These are phyloP conservation scores for Esox masquinongy DNA, from an alignment of 2,797 vertebrate genomes.

Conservation along the genomic window DNA sequence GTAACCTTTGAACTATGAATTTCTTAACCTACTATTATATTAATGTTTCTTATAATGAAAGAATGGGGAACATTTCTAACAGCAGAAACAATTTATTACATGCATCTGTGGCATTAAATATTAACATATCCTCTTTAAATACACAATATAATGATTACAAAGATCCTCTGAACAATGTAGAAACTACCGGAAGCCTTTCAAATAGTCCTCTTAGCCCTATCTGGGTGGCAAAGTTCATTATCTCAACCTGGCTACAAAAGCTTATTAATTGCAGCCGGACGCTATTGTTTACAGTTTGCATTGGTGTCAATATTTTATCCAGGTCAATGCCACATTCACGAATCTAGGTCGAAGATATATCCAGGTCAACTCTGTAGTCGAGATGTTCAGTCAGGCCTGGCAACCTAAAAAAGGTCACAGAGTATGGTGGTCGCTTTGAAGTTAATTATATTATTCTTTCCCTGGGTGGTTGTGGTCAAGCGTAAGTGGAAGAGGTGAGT, in stretches of 20 bases:
- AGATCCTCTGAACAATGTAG: too few species aligned
- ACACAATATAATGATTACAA: too few species aligned
- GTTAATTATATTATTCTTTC: neutral
- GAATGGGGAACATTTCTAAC: too few species aligned
- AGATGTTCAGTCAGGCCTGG: neutral
- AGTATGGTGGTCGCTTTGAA: neutral
- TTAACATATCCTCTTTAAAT: too few species aligned
- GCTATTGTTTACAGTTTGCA: constrained; percentile 1
- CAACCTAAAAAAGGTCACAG: neutral
- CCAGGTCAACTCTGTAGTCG: neutral
- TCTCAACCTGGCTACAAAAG: constrained; percentile 7
- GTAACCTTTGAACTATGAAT: too few species aligned
- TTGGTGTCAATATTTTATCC: constrained; percentile 13
- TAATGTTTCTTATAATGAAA: too few species aligned
- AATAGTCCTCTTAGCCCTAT: constrained; percentile 27
- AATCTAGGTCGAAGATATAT: too few species aligned
- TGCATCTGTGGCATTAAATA: too few species aligned
- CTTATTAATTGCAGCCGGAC: constrained; percentile 29
- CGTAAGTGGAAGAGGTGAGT: constrained; percentile 20
- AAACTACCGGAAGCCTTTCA: neutral
- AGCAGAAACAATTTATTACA: too few species aligned
- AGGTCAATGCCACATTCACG: neutral
- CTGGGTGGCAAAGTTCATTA: constrained; percentile 9
- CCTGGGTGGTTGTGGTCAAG: neutral
- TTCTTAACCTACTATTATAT: too few species aligned